Evolutionary conservation across 1,140 invertebrate genomes (phyloP).

Genomic region (Leptinotarsa defecta): DNA sequence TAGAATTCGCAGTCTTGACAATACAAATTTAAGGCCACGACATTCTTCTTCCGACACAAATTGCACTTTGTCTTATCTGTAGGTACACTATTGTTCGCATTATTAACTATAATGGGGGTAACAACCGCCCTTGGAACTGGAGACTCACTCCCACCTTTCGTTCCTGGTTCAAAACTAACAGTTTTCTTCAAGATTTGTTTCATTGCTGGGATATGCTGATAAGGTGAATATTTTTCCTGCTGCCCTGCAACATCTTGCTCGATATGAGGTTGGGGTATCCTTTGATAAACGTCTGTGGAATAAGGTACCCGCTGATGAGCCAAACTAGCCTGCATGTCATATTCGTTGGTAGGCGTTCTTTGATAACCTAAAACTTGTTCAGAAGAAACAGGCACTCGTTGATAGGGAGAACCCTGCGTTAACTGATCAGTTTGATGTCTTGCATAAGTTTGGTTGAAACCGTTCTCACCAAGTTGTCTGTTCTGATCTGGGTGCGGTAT

Average conservation of each 20-base stretch:
- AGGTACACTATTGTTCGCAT: conserved; percentile 48
- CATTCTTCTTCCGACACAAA: conserved; percentile 81
- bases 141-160: conserved; percentile 64
- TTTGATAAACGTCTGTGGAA: conserved; percentile 39
- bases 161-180: conserved; percentile 69
- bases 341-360: conserved; percentile 40
- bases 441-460: background rate
- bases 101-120: conserved; percentile 57
- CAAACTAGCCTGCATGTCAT: background rate
- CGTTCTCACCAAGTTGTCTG: background rate
- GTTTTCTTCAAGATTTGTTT: conserved; percentile 66
- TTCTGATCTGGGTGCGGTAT: conserved; percentile 31
- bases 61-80: conserved; percentile 68
- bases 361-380: conserved; percentile 44
- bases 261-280: conserved; percentile 46
- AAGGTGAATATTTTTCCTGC: conserved; percentile 40
- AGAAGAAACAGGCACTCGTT: conserved; percentile 43
- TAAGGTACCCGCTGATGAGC: conserved; percentile 12
- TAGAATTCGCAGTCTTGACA: conserved; percentile 91
- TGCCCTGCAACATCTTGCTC: conserved; percentile 37
- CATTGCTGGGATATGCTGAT: conserved; percentile 47
- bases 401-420: conserved; percentile 38
- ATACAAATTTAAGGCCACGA: conserved; percentile 75
- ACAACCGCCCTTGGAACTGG: conserved; percentile 56
- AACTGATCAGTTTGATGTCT: conserved; percentile 30